Evolutionary conservation across 1,140 invertebrate species (phyloP), one percentile per base, ranked within the genome.

Genomic region (Pseudomyrmex gracilis): DNA sequence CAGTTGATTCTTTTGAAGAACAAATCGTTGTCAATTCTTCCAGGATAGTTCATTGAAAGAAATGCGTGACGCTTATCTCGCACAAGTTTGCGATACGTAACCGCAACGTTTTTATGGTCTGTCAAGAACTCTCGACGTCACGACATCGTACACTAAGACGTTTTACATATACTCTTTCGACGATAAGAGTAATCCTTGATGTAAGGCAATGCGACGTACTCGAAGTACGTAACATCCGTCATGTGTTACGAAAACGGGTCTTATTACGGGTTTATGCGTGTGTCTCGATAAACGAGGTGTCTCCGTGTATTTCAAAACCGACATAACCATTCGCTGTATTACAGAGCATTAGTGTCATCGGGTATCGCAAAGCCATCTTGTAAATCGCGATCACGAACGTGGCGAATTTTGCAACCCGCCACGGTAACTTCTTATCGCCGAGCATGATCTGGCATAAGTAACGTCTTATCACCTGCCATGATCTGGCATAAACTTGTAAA

Each of bases 121-220:
- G n/a, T 76, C 45, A 64, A 66, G 22, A 51, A 53, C 53, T 53
- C 24, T 43, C 49, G n/a, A 66, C 17, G 12, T 77, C 63, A 10
- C 34, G 34, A 34, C 2, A 13, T 8, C 49, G 34, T 34, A 24
- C 49, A 20, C 10, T 45, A 45, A 78, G 2, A 7, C 17, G 17
- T 17, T 55, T 77, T 66, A 34, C 34, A 77, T 2, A 77, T 2
- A n/a, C 43, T 3, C 17, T 45, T 77, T 77, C 4, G n/a, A 17
- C 22, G 47, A 78, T 47, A 68, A 68, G 17, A 77, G 61, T 53
- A 77, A 55, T 77, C 47, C 24, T 3, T 17, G 17, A 15, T 55
- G 51, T 22, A 76, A 53, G 45, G 17, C 13, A 22, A 68, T 15
- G 45, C 68, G 15, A 67, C 17, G 24, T 53, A 12, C 8, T 34